Conservation (phyloP, 2,113 vertebrate species). For the Pteruthius melanotis region DNA sequence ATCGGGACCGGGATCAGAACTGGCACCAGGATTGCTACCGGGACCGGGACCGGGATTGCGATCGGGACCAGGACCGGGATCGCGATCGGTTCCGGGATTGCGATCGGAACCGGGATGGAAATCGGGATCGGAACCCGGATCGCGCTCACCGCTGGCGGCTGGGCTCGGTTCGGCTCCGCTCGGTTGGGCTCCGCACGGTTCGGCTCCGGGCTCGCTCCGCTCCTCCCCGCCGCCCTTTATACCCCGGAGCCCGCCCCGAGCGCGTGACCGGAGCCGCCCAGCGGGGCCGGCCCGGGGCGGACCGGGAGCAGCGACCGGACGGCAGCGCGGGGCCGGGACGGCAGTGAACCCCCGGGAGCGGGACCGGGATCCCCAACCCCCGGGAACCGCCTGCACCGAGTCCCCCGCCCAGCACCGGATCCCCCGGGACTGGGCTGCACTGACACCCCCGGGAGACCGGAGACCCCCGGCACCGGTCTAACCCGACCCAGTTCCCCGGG, state of each 20-base stretch:
- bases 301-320: not conserved
- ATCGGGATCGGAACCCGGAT: not conserved
- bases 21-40: no score
- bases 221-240: not conserved
- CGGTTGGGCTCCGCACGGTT: not conserved
- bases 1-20: rapidly evolving
- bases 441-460: not conserved
- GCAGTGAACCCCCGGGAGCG: no score
- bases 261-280: constrained; percentile 29
- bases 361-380: not conserved
- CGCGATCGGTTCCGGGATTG: not conserved
- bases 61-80: no score
- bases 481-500: no score
- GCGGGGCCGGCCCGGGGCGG: constrained; percentile 10
- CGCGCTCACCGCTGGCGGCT: not conserved
- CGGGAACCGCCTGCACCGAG: not conserved
- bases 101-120: no score
- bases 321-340: not conserved
- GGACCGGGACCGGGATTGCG: not conserved
- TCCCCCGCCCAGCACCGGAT: not conserved
- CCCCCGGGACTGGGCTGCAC: not conserved
- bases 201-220: not conserved
- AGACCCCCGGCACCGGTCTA: not conserved
- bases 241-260: not conserved
- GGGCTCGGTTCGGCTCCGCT: not conserved